These are phyloP conservation scores for Indicator maculatus DNA, from an alignment of 2,113 vertebrate species.

Conservation along the genomic window DNA sequence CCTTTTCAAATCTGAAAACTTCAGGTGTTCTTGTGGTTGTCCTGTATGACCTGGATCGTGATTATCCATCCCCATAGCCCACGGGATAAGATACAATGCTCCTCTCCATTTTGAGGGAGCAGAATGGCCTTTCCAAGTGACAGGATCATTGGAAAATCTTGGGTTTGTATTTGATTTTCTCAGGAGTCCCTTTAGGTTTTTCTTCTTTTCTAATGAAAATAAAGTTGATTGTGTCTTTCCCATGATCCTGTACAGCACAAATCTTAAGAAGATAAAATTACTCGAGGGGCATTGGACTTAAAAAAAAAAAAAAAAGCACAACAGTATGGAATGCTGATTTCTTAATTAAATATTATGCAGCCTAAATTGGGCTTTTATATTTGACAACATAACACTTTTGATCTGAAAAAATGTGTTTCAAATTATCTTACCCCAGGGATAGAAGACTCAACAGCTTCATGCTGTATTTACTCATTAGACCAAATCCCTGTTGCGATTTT, in stretches of 20 bases:
- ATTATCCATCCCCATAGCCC: accelerated
- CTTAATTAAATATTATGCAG: constrained; percentile 53
- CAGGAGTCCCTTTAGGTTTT: constrained; percentile 47
- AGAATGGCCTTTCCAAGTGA: background rate
- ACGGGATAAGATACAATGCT: accelerated
- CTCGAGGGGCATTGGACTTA: constrained; percentile 59
- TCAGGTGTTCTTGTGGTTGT: background rate
- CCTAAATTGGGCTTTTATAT: constrained; percentile 52
- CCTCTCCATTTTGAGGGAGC: background rate
- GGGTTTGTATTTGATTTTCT: background rate
- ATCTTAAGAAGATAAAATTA: constrained; percentile 55
- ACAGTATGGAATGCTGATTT: constrained; percentile 41
- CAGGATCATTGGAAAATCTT: background rate
- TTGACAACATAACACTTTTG: constrained; percentile 62
- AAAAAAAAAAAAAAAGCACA: constrained; percentile 62
- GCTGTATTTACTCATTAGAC: constrained; percentile 59
- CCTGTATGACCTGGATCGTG: background rate
- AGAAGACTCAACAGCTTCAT: constrained; percentile 42
- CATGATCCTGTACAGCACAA: constrained; percentile 23
- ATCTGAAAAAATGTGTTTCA: constrained; percentile 62
- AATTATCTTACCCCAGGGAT: constrained; percentile 52
- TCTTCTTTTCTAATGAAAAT: background rate
- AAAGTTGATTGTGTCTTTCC: constrained; percentile 47
- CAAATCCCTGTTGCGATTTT: constrained; percentile 43
- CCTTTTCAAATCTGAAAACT: background rate